These are phyloP conservation scores for Chaenodraco wilsoni DNA, from an alignment of 2,797 vertebrate genomes.

Conservation along the genomic window DNA sequence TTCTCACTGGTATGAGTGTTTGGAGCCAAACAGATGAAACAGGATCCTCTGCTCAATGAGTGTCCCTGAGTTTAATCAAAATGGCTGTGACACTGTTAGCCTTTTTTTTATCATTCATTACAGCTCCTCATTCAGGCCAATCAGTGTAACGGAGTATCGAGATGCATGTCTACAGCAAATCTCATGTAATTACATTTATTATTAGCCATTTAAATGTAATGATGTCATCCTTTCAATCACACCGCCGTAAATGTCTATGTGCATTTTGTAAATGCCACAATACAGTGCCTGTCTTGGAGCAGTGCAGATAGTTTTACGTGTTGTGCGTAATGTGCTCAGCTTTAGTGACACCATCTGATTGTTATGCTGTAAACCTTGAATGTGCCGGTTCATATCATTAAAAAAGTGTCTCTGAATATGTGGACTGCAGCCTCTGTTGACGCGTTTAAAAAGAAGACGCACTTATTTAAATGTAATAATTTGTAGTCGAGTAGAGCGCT, in stretches of 20 bases:
- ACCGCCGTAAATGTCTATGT: slow-evolving; percentile 18
- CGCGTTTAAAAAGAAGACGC: no score
- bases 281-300: slow-evolving; percentile 19
- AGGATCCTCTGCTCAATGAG: neutral
- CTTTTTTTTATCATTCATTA: slow-evolving; percentile 26
- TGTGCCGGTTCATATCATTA: no score
- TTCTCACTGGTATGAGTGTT: neutral
- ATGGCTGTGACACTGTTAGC: neutral
- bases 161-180: slow-evolving; percentile 3
- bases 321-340: neutral
- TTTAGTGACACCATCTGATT: neutral
- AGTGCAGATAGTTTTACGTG: neutral
- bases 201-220: slow-evolving; percentile 20
- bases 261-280: slow-evolving; percentile 46
- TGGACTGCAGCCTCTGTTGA: no score
- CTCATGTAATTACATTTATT: slow-evolving; percentile 20
- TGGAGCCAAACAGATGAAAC: neutral
- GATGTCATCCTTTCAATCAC: slow-evolving; percentile 44
- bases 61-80: slow-evolving; percentile 14
- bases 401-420: no score
- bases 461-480: no score
- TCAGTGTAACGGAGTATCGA: slow-evolving; percentile 6
- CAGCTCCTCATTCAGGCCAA: slow-evolving; percentile 22
- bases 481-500: no score
- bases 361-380: neutral